A percentile compares a stretch with the other conserved stretches of the same genome.
phyloP scores from a whole-genome alignment of 2,888 invertebrate genomes.

The Gymnoscelis rufifasciata region DNA sequence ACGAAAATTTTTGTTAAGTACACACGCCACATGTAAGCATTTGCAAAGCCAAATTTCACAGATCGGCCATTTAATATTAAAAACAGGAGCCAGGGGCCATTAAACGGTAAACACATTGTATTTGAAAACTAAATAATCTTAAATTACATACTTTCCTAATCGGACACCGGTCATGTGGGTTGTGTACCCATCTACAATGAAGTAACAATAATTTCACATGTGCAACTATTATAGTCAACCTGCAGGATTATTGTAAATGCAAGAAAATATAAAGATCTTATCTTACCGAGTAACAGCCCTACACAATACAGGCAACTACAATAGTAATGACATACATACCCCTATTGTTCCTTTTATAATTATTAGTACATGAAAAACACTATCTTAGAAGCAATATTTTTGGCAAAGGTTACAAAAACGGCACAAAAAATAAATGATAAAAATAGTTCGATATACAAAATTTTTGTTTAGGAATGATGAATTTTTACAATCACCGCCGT shows the following conservation, averaged over 20 bases:
- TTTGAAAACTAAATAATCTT: no score
- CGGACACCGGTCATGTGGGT: no score
- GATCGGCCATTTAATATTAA: no score
- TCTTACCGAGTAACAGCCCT: conserved; percentile 10
- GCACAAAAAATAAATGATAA: conserved; percentile 32
- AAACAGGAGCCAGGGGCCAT: conserved; percentile 13
- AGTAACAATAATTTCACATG: no score
- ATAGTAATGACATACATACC: conserved; percentile 18
- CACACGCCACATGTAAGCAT: conserved; percentile 30
- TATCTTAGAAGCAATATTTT: conserved; percentile 46
- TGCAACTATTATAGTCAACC: background rate
- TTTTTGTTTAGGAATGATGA: conserved; percentile 33
- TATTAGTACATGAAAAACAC: conserved; percentile 26
- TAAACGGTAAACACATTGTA: conserved; percentile 6
- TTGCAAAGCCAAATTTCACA: conserved; percentile 19
- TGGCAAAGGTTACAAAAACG: conserved; percentile 41
- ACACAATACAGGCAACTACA: background rate
- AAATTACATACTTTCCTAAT: no score
- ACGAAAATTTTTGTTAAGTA: conserved; percentile 37
- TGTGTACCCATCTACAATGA: no score
- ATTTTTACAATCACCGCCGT: conserved; percentile 25
- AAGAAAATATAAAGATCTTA: background rate
- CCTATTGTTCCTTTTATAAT: conserved; percentile 26
- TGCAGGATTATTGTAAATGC: background rate
- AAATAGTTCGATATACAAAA: conserved; percentile 25